Conservation (phyloP, 1,140 invertebrate species). For the Drosophila sulfurigaster region DNA sequence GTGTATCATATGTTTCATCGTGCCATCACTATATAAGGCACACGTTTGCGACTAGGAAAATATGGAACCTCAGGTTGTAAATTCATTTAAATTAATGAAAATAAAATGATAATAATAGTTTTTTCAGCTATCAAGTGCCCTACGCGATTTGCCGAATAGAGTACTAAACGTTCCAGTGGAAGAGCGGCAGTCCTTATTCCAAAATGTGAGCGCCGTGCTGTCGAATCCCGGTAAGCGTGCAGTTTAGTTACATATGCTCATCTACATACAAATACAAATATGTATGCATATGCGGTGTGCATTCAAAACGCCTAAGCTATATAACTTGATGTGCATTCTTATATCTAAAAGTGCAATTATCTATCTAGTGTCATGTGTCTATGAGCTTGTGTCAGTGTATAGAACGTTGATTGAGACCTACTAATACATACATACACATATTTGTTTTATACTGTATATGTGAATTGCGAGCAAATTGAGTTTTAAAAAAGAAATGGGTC, state of each 20-base stretch:
- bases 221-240: slow-evolving; percentile 89
- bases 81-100: neutral
- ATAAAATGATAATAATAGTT: neutral
- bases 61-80: slow-evolving; percentile 52
- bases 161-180: slow-evolving; percentile 91
- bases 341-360: neutral
- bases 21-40: slow-evolving; percentile 10
- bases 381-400: too few species aligned
- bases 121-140: slow-evolving; percentile 86
- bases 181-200: slow-evolving; percentile 89
- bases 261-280: neutral
- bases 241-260: neutral
- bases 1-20: too few species aligned
- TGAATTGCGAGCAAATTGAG: neutral
- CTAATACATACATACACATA: neutral
- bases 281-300: neutral
- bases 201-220: slow-evolving; percentile 90
- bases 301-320: neutral
- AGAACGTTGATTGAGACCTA: neutral
- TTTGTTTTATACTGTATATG: neutral
- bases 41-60: slow-evolving; percentile 48
- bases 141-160: slow-evolving; percentile 92
- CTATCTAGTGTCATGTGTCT: neutral
- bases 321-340: neutral
- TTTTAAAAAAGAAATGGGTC: neutral